Evolutionary conservation across 2,113 vertebrate genomes (phyloP).

Genomic region (Crotalus horridus): DNA sequence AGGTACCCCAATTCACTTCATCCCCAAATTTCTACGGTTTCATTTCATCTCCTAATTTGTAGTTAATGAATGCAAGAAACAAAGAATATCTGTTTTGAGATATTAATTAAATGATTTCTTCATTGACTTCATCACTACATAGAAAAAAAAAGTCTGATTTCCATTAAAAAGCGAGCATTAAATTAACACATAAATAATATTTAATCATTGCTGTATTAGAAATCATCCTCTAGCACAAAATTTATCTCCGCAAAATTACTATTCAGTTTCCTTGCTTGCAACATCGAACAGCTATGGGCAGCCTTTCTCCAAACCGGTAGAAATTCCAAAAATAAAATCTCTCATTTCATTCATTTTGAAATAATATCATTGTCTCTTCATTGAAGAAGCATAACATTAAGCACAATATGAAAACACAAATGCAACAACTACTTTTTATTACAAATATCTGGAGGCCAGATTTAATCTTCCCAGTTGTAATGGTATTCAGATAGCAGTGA

Average conservation of each 20-base stretch:
- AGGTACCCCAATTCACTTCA: neutral
- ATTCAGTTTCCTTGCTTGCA: neutral
- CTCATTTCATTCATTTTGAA: neutral
- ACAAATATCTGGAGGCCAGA: conserved; percentile 27
- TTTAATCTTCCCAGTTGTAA: neutral
- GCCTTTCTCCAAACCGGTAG: neutral
- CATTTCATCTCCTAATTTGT: neutral
- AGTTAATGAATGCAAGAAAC: neutral
- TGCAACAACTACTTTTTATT: neutral
- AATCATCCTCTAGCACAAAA: neutral
- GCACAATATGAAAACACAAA: neutral
- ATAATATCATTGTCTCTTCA: neutral
- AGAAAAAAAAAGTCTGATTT: neutral
- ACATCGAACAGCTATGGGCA: neutral
- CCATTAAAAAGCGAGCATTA: neutral
- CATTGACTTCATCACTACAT: neutral
- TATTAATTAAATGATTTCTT: neutral
- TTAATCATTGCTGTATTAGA: neutral
- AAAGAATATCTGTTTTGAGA: neutral
- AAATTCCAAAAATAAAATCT: conserved; percentile 7
- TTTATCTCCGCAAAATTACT: fast-evolving
- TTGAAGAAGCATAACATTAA: neutral
- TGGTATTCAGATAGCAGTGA: conserved; percentile 12
- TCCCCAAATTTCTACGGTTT: neutral
- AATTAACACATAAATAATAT: neutral